Evolutionary conservation across 2,888 invertebrate species (phyloP).

Genomic region (Eucera pruinosa): DNA sequence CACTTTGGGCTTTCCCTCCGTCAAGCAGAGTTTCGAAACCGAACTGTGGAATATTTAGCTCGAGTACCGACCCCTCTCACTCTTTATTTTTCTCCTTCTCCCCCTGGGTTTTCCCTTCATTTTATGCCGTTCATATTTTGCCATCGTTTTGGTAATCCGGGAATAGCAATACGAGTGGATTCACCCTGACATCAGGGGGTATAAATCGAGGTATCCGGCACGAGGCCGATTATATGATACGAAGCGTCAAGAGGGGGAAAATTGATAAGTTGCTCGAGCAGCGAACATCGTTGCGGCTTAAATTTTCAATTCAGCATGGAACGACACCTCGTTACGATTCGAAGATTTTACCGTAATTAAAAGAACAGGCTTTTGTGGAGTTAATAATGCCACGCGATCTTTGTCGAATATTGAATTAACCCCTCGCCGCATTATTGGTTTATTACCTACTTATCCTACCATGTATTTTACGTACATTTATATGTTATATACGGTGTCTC

Average conservation of each 20-base stretch:
- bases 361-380: neutral
- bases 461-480: too few species aligned
- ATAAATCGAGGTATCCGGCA: slow-evolving; percentile 58
- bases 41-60: slow-evolving; percentile 75
- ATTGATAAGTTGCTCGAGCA: slow-evolving; percentile 65
- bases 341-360: too few species aligned
- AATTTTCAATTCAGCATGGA: neutral
- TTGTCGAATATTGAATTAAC: too few species aligned
- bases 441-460: too few species aligned
- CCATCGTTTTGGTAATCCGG: slow-evolving; percentile 71
- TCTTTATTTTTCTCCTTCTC: neutral
- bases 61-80: slow-evolving; percentile 21
- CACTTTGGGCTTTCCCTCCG: slow-evolving; percentile 41
- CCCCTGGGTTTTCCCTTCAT: neutral
- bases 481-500: too few species aligned
- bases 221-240: slow-evolving; percentile 65
- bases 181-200: slow-evolving; percentile 35
- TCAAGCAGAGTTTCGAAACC: slow-evolving; percentile 48
- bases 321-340: slow-evolving; percentile 2
- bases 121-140: slow-evolving; percentile 51
- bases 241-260: slow-evolving; percentile 51
- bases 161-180: slow-evolving; percentile 66
- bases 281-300: slow-evolving; percentile 1
- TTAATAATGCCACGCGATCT: too few species aligned
- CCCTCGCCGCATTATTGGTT: too few species aligned